These are phyloP conservation scores for Stichodactyla helianthus DNA, from an alignment of 64 coral and sea anemone genomes.

Conservation along the genomic window DNA sequence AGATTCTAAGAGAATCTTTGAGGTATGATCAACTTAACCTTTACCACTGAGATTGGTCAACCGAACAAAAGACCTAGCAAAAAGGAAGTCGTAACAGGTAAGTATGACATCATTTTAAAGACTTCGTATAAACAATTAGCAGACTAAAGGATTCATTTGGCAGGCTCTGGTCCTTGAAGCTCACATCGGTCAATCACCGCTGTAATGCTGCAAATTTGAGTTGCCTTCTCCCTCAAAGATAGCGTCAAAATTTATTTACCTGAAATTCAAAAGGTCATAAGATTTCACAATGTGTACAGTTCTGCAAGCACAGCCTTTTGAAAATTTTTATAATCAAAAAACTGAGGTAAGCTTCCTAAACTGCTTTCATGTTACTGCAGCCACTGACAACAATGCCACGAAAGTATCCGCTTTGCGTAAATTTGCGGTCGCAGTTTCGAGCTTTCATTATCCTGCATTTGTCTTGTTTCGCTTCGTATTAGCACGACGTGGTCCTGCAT, in stretches of 20 bases:
- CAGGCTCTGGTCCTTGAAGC: background rate
- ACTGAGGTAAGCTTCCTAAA: background rate
- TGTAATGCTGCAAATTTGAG: background rate
- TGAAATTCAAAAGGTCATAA: background rate
- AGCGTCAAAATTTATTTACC: background rate
- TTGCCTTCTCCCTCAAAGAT: background rate
- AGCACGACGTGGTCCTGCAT: conserved; percentile 10
- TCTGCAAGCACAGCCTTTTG: background rate
- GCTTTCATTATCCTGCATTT: background rate
- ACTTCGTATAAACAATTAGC: background rate
- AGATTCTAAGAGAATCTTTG: no score
- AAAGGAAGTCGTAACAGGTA: background rate
- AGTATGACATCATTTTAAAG: background rate
- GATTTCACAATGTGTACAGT: background rate
- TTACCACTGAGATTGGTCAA: background rate
- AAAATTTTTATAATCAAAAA: background rate
- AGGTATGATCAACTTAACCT: background rate
- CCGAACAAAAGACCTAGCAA: background rate
- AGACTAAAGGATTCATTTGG: background rate
- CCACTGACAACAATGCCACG: background rate
- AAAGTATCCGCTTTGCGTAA: conserved; percentile 5
- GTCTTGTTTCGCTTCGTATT: conserved; percentile 7
- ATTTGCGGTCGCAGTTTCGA: conserved; percentile 9
- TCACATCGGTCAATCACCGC: background rate
- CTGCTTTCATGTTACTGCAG: background rate